Evolutionary conservation across 2,797 vertebrate species (phyloP).

Genomic region (Rhodeus uyekii): DNA sequence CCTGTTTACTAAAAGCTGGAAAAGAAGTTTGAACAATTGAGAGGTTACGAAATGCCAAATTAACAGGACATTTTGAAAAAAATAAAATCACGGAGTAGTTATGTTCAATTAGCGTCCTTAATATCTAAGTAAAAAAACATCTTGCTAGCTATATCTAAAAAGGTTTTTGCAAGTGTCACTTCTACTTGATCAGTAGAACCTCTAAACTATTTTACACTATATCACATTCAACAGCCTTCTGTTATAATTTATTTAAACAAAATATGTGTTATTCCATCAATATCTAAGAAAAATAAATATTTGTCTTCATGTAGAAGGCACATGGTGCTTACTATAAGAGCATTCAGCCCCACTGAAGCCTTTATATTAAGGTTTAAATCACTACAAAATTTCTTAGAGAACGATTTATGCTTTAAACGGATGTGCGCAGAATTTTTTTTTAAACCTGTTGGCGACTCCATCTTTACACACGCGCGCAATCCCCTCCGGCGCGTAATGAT

Average conservation of each 20-base stretch:
- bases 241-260: not conserved
- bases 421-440: not conserved
- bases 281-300: not conserved
- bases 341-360: not conserved
- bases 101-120: not conserved
- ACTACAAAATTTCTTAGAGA: not conserved
- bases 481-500: conserved; percentile 31
- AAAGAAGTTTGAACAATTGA: not conserved
- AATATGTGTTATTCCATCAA: not conserved
- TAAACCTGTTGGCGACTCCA: conserved; percentile 31
- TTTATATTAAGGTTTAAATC: not conserved
- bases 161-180: not conserved
- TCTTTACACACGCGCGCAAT: conserved; percentile 22
- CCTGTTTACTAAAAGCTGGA: not conserved
- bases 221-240: not conserved
- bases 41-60: not conserved
- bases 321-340: too few species aligned
- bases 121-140: not conserved
- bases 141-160: not conserved
- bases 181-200: not conserved
- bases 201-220: not conserved
- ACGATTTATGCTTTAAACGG: not conserved
- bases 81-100: too few species aligned
- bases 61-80: not conserved
- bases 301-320: not conserved